phyloP scores from a whole-genome alignment of 2,113 vertebrate species.

The Catharus minimus region DNA sequence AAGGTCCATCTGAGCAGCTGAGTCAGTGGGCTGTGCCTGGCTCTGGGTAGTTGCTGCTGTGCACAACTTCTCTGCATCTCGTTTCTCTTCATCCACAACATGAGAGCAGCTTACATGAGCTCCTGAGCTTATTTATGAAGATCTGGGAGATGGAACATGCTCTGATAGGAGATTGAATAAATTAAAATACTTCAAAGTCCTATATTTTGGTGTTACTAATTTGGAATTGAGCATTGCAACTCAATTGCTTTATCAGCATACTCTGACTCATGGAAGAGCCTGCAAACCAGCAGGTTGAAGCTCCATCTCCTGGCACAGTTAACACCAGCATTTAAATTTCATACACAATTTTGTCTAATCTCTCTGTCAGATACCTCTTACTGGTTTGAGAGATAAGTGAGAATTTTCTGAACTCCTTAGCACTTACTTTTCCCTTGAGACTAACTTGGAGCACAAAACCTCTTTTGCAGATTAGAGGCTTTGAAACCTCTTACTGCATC shows the following conservation, averaged over 20 bases:
- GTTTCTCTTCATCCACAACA: background rate
- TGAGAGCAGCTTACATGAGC: background rate
- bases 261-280: background rate
- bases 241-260: background rate
- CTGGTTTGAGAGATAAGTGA: background rate
- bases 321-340: background rate
- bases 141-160: background rate
- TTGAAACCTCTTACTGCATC: slow-evolving; percentile 92
- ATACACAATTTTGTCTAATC: background rate
- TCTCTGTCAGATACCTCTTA: background rate
- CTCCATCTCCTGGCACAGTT: background rate
- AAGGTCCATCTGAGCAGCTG: background rate
- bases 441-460: background rate
- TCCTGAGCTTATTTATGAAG: background rate
- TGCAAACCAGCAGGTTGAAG: background rate
- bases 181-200: background rate
- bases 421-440: background rate
- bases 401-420: background rate
- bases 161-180: background rate
- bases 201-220: background rate
- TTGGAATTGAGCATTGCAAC: background rate
- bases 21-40: background rate
- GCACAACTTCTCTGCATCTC: background rate
- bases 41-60: background rate
- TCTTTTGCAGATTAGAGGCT: slow-evolving; percentile 85